A percentile compares a stretch with the other conserved stretches of the same genome.
Evolutionary conservation across 2,888 invertebrate genomes (phyloP).

Genomic region (Sericinus montela): DNA sequence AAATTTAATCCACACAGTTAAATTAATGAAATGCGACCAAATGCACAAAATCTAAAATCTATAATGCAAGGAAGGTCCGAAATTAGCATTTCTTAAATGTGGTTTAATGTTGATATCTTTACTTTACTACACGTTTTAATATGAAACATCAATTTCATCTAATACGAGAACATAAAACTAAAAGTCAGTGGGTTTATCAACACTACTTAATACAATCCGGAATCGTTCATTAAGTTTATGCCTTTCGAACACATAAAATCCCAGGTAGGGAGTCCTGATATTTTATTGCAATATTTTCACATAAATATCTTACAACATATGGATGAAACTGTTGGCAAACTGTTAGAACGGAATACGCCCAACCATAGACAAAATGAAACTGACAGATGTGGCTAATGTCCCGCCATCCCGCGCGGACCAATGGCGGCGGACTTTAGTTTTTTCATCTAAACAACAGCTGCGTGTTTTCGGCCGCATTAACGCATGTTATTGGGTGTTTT

Average conservation of each 20-base stretch:
- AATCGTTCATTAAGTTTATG: constrained; percentile 9
- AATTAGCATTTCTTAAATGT: no score
- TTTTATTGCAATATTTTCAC: constrained; percentile 23
- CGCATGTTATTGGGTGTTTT: constrained; percentile 68
- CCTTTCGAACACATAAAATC: constrained; percentile 12
- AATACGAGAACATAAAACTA: not conserved
- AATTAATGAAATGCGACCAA: no score
- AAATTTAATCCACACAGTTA: no score
- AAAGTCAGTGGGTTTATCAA: constrained; percentile 3
- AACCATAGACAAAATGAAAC: constrained; percentile 56
- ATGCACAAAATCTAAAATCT: no score
- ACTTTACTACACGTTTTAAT: constrained; percentile 5
- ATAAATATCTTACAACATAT: constrained; percentile 27
- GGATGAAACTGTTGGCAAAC: constrained; percentile 10
- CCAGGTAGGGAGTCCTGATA: constrained; percentile 5
- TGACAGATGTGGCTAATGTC: constrained; percentile 69
- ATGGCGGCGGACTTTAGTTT: constrained; percentile 49
- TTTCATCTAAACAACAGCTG: constrained; percentile 60
- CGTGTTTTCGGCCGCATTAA: constrained; percentile 53
- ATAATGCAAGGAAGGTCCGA: no score
- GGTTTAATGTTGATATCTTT: no score
- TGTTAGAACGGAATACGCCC: constrained; percentile 15
- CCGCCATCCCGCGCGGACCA: constrained; percentile 52
- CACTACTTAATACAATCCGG: not conserved
- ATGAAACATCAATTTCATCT: not conserved